Percentiles rank a stretch among this genome's conserved stretches.
phyloP scores from a whole-genome alignment of 1,140 invertebrate species.

The Zophobas atratus region DNA sequence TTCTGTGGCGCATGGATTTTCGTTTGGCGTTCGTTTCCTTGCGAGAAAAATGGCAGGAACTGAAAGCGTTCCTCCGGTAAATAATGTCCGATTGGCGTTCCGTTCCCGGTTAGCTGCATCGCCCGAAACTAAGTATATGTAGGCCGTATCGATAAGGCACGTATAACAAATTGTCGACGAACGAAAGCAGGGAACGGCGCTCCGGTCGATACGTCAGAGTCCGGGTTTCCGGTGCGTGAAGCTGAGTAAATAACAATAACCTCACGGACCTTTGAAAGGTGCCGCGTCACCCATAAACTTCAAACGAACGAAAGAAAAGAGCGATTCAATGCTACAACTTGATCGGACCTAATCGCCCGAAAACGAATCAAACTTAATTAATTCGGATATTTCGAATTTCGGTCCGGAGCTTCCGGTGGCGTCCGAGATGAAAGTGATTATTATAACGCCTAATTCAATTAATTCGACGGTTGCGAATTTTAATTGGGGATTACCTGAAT shows the following conservation, averaged over 20 bases:
- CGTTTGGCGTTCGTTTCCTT: slow-evolving; percentile 6
- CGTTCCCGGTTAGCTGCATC: slow-evolving; percentile 33
- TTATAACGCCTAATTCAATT: slow-evolving; percentile 39
- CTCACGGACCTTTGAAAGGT: slow-evolving; percentile 28
- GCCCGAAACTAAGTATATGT: slow-evolving; percentile 41
- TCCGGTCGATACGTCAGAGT: slow-evolving; percentile 38
- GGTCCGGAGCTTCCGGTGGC: slow-evolving; percentile 6
- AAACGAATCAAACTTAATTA: slow-evolving; percentile 47
- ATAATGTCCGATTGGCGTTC: slow-evolving; percentile 40
- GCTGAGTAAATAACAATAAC: slow-evolving; percentile 51
- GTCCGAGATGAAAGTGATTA: slow-evolving; percentile 21
- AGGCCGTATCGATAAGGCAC: slow-evolving; percentile 39
- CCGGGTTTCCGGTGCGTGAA: slow-evolving; percentile 46
- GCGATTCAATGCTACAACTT: slow-evolving; percentile 12
- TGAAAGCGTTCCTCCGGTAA: slow-evolving; percentile 31
- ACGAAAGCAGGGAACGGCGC: slow-evolving; percentile 16
- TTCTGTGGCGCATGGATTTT: slow-evolving; percentile 14
- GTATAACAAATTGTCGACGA: slow-evolving; percentile 31
- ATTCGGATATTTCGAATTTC: slow-evolving; percentile 18
- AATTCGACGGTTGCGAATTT: slow-evolving; percentile 41
- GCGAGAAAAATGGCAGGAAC: slow-evolving; percentile 26
- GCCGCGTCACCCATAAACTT: slow-evolving; percentile 37
- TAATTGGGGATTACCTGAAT: slow-evolving; percentile 33
- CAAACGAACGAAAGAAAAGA: slow-evolving; percentile 30
- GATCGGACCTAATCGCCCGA: slow-evolving; percentile 13